These are phyloP conservation scores for Phasia obesa DNA, from an alignment of 2,888 invertebrate species.

Conservation along the genomic window DNA sequence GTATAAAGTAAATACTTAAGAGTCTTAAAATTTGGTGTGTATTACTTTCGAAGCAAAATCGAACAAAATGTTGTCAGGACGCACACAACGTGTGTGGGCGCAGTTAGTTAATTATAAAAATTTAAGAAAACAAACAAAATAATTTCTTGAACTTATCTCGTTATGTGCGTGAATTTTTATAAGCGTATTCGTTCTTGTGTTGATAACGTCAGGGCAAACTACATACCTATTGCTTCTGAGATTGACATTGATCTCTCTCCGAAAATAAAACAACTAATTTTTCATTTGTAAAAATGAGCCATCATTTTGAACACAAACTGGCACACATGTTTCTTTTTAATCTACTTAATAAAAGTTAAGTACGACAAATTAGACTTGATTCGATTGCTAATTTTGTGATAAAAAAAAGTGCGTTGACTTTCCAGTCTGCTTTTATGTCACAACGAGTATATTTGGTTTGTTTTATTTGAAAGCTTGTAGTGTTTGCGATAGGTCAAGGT, in stretches of 20 bases:
- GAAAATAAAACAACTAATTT: constrained; percentile 10
- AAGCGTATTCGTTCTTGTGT: not conserved
- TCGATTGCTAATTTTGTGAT: constrained; percentile 28
- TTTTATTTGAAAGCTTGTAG: not conserved
- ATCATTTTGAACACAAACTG: not conserved
- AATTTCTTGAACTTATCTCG: not conserved
- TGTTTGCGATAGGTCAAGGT: constrained; percentile 59
- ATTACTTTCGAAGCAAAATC: too few relatives aligned
- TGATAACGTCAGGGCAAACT: not conserved
- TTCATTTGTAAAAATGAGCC: constrained; percentile 17
- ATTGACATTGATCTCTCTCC: not conserved
- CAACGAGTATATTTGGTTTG: not conserved
- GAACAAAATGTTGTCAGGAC: too few relatives aligned
- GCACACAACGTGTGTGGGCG: too few relatives aligned
- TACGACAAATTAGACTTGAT: constrained; percentile 40
- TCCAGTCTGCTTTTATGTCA: constrained; percentile 9
- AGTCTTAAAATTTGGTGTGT: too few relatives aligned
- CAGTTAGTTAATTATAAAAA: not conserved
- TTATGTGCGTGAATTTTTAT: not conserved
- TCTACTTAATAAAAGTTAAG: constrained; percentile 35
- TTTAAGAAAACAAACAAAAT: not conserved
- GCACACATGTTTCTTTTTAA: not conserved
- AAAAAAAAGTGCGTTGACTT: constrained; percentile 50
- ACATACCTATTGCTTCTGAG: not conserved
- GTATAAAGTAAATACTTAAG: too few relatives aligned